phyloP scores from a whole-genome alignment of 1,140 invertebrate genomes.

The Brachionus rotundiformis region DNA sequence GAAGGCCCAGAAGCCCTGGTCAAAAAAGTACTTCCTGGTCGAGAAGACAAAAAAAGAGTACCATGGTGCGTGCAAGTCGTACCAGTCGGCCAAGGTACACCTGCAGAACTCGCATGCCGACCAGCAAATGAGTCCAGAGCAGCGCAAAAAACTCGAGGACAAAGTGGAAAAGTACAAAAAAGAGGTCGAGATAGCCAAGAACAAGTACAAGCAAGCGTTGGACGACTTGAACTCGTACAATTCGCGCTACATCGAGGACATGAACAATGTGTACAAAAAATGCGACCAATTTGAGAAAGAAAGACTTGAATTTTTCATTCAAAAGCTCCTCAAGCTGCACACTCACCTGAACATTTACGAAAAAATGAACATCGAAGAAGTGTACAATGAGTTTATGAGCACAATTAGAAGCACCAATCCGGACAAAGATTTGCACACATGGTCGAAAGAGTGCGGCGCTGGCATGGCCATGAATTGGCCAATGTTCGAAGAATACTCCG shows the following conservation, averaged over 20 bases:
- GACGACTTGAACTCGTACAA: slow-evolving; percentile 92
- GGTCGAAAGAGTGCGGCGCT: slow-evolving; percentile 93
- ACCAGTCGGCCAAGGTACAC: slow-evolving; percentile 90
- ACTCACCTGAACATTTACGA: slow-evolving; percentile 25
- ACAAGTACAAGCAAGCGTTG: slow-evolving; percentile 86
- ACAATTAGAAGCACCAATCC: slow-evolving; percentile 91
- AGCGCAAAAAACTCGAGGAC: slow-evolving; percentile 93
- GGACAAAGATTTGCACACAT: slow-evolving; percentile 94
- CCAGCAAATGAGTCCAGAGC: slow-evolving; percentile 87
- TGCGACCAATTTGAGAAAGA: slow-evolving; percentile 93
- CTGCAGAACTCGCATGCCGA: slow-evolving; percentile 91
- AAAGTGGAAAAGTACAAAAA: slow-evolving; percentile 86
- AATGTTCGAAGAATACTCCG: slow-evolving; percentile 76
- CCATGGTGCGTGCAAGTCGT: slow-evolving; percentile 91
- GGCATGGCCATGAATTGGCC: slow-evolving; percentile 99
- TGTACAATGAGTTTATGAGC: slow-evolving; percentile 92
- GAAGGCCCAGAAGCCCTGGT: slow-evolving; percentile 91
- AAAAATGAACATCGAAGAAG: slow-evolving; percentile 77
- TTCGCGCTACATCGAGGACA: slow-evolving; percentile 82
- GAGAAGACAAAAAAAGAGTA: slow-evolving; percentile 89
- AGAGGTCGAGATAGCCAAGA: slow-evolving; percentile 83
- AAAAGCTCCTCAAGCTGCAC: slow-evolving; percentile 28
- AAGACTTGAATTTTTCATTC: slow-evolving; percentile 64
- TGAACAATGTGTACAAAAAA: slow-evolving; percentile 79
- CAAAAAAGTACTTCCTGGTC: slow-evolving; percentile 79